Evolutionary conservation across 2,113 vertebrate species (phyloP), one percentile per base, ranked within the genome.

Genomic region (Gobiocypris rarus): DNA sequence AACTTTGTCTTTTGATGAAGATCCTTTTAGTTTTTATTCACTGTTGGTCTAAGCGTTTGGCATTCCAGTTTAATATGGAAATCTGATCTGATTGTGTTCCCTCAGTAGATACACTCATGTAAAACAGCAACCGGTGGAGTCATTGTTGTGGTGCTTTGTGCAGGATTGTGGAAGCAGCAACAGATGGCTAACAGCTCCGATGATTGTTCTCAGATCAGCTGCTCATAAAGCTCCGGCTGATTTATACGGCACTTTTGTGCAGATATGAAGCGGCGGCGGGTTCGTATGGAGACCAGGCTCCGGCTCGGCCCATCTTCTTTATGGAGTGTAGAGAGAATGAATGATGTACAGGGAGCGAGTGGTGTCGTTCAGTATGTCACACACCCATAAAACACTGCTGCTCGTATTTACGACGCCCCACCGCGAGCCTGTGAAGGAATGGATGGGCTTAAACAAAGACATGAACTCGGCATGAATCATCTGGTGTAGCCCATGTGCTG

Each of bases 171-270:
- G 13, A 26, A 14, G n/a, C 70, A 26, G 70, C 50, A 69, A 79
- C 90, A 83, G 90, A 90, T 89, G 89, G 87, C 75, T 74, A 24
- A 15, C 85, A 48, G 83, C 8, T 28, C 50, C 58, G 17, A 9
- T 83, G 75, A 86, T 75, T 78, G 65, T 86, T 90, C 82, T 85
- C 86, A 89, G 85, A 87, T 90, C 87, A 61, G 81, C 58, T 89
- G 84, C 86, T 71, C 81, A 2, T 92, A 61, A 90, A 89, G 76
- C 34, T 19, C 31, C 41, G 13, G 17, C 38, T 83, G 83, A 79
- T 86, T 87, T 87, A 87, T 82, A 19, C 24, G 17, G 15, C 75
- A 10, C 54, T 88, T 48, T 88, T 87, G 65, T 90, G 86, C 89
- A 54, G 17, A 54, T 80, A 26, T 15, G 28, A 82, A 54, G 63